phyloP scores from a whole-genome alignment of 1,140 invertebrate genomes.

The Nixonia krombeini region DNA sequence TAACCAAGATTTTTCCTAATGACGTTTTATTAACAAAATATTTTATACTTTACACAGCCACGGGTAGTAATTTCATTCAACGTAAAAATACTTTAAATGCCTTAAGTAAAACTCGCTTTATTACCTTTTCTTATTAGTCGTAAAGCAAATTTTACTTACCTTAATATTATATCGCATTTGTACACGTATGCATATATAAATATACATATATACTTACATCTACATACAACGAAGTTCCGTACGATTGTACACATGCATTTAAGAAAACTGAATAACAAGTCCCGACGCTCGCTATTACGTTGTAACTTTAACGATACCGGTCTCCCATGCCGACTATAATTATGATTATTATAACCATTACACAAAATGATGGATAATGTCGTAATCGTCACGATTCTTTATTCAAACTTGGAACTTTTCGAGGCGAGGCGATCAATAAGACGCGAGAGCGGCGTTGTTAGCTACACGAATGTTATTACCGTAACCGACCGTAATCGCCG shows the following conservation, averaged over 20 bases:
- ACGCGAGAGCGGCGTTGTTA: constrained; percentile 42
- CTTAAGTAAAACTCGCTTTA: background rate
- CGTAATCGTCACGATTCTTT: constrained; percentile 46
- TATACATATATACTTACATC: no score
- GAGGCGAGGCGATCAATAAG: constrained; percentile 41
- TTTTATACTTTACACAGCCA: no score
- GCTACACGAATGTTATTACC: constrained; percentile 45
- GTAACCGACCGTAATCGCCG: constrained; percentile 43
- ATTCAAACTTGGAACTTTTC: constrained; percentile 39
- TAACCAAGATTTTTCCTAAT: no score
- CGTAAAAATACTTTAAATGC: no score
- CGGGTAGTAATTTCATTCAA: no score
- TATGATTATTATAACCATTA: constrained; percentile 25
- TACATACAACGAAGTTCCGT: no score
- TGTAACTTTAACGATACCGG: constrained; percentile 18
- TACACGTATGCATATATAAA: no score
- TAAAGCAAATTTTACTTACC: no score
- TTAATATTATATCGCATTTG: no score
- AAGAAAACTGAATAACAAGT: background rate
- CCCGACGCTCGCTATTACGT: constrained; percentile 7
- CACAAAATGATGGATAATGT: constrained; percentile 36
- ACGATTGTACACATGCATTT: background rate
- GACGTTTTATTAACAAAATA: no score
- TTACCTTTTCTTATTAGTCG: background rate
- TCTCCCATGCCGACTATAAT: background rate